Base-by-base conservation (phyloP, 2,797 vertebrate species). In the Coracias cyanogaster region DNA sequence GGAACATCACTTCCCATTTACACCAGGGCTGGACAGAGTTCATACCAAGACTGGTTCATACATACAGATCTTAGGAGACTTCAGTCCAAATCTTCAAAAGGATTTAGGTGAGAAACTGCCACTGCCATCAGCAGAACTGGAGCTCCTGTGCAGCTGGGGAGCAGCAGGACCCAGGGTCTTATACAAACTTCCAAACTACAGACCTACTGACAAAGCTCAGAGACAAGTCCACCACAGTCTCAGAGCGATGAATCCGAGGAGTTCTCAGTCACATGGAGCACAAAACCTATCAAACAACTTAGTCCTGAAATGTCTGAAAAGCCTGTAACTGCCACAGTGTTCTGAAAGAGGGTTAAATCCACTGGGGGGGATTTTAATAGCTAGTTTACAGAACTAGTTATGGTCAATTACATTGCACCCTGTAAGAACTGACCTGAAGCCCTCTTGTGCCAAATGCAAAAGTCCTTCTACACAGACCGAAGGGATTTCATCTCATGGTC, bases 61-160 rank as follows among this genome's bases (percentile, higher is more conserved):
- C 24, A 19, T 4, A 9, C 37, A 57, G 43, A 24, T 31, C 62
- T 54, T 12, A 5, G 25, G 37, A 81, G 7, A 33, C 41, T 21
- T 52, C 52, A 54, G 69, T 6, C 17, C 29, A 43, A n/a, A 26
- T 4, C 65, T 52, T 22, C 31, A 16, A 13, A 73, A 64, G 28
- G 15, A 41, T 57, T 69, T 31, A 39, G 52, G 29, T 6, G 17
- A 91, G 39, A 64, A 51, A 15, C 12, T 39, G 48, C 29, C 6
- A 20, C 2, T 43, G 43, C 15, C 20, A 43, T 14, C 31, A 20
- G 15, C 3, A 60, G 48, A n/a, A 74, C 31, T 31, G 15, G 41
- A 83, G 41, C 25, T 77, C 48, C 43, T 35, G 4, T 0, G 0
- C 7, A 26, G 3, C 26, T 20, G 26, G 20, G 9, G 31, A 20